phyloP scores from a whole-genome alignment of 1,140 invertebrate genomes.

The Panagrolaimus sp. region DNA sequence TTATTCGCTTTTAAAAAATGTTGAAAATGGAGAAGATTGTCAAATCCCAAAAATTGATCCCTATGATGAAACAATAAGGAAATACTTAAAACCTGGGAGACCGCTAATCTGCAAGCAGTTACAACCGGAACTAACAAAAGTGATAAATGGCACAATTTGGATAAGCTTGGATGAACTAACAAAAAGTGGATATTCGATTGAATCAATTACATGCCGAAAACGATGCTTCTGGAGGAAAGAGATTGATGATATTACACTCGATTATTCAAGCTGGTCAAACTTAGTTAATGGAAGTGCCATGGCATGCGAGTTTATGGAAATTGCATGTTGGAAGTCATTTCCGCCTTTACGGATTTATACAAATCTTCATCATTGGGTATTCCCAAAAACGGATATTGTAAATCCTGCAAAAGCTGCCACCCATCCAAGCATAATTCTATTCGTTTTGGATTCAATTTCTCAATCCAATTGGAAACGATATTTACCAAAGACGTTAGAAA shows the following conservation, averaged over 20 bases:
- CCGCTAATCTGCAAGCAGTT: conserved; percentile 15
- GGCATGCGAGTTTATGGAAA: conserved; percentile 46
- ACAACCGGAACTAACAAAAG: conserved; percentile 5
- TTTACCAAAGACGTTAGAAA: conserved; percentile 40
- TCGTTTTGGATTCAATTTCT: conserved; percentile 48
- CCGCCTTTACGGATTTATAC: conserved; percentile 22
- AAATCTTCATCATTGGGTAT: conserved; percentile 41
- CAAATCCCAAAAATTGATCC: conserved; percentile 39
- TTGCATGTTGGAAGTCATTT: conserved; percentile 29
- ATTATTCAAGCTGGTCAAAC: conserved; percentile 34
- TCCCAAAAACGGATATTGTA: conserved; percentile 12
- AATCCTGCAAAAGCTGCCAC: not conserved
- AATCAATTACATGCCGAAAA: conserved; percentile 32
- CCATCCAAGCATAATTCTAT: conserved; percentile 24
- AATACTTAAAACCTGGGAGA: conserved; percentile 24
- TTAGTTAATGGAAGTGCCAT: conserved; percentile 32
- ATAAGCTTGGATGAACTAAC: not conserved
- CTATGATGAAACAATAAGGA: conserved; percentile 35
- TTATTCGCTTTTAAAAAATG: conserved; percentile 9
- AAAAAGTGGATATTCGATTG: conserved; percentile 20
- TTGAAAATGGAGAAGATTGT: conserved; percentile 19
- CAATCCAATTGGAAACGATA: conserved; percentile 40
- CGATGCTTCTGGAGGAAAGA: conserved; percentile 40
- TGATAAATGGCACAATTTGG: conserved; percentile 19
- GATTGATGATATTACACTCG: conserved; percentile 31